Conservation (phyloP, 2,113 vertebrate genomes). For the Colius striatus region DNA sequence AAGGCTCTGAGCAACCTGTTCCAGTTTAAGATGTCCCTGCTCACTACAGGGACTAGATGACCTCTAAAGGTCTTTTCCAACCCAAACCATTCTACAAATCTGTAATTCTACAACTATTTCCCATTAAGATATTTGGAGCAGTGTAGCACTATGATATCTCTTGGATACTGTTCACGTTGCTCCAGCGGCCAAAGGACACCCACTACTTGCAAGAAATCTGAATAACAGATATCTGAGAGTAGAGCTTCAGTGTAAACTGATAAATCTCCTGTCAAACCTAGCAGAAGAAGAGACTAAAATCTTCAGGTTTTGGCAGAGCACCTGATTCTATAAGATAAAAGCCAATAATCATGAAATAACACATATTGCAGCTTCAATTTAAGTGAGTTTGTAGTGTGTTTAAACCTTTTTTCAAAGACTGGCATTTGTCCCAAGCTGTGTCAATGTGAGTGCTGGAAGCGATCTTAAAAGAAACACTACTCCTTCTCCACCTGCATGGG, state of each 20-base stretch:
- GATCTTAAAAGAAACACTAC: not conserved
- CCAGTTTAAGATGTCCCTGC: not conserved
- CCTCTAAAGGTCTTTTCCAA: not conserved
- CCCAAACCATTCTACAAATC: not conserved
- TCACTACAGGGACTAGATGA: accelerated
- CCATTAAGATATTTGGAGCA: not conserved
- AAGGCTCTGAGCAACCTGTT: not conserved
- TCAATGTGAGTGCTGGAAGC: not conserved
- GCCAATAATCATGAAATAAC: not conserved
- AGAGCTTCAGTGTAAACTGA: not conserved
- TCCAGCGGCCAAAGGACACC: not conserved
- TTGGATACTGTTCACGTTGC: not conserved
- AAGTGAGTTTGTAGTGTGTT: not conserved
- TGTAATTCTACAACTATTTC: not conserved
- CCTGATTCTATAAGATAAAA: not conserved
- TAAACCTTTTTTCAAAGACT: not conserved
- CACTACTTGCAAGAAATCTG: not conserved
- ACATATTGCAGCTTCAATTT: not conserved
- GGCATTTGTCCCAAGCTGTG: not conserved
- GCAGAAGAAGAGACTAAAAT: not conserved
- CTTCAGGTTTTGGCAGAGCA: not conserved
- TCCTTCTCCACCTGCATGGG: not conserved
- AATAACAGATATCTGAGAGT: not conserved
- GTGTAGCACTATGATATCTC: not conserved
- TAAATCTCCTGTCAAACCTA: not conserved